Evolutionary conservation across 30 jellyfish, hydroid and myxozoan genomes (phyloP), one percentile per base, ranked within the genome.

Genomic region (Morbakka virulenta): DNA sequence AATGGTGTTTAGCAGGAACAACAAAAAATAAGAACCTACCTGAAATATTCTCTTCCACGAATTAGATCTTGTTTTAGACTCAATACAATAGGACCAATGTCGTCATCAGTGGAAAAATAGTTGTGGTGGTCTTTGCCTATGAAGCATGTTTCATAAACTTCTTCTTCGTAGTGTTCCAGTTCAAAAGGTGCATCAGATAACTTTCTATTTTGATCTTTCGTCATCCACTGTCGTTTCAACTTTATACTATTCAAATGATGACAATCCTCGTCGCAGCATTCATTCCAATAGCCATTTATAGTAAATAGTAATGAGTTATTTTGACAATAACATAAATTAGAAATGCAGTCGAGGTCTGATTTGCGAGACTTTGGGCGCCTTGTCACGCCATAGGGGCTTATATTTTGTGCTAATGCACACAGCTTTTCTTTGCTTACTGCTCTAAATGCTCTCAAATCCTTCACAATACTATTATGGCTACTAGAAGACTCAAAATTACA

Each of bases 141-240:
- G 67, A 85, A 92, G 30, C 97, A 87, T 20, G 80, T 50, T 50
- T 92, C 98, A 73, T 83, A 92, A 52, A 92, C 80, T 80, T 92
- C 96, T 85, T 92, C 98, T 51, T 92, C 96, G 61, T 78, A 80
- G 41, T 83, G 95, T 31, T 92, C 98, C 41, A 92, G 49, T 68
- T 85, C 89, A 89, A 82, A 82, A 4, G 87, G 72, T 20, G 70
- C 76, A 28, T 77, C 85, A 9, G 94, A 63, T 20, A 83, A 69
- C 49, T 72, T 83, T 25, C 74, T 87, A 1, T 78, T 76, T 32
- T 41, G 74, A 50, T 83, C 94, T 63, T 66, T 83, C 52, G 74
- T 28, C 24, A 83, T 77, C 87, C 64, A 69, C 0, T 65, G 52
- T 28, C 69, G 73, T 72, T 65, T 64, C 13, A 69, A 77, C 52